phyloP scores from a whole-genome alignment of 2,888 invertebrate species.

The Sthenelais limicola region DNA sequence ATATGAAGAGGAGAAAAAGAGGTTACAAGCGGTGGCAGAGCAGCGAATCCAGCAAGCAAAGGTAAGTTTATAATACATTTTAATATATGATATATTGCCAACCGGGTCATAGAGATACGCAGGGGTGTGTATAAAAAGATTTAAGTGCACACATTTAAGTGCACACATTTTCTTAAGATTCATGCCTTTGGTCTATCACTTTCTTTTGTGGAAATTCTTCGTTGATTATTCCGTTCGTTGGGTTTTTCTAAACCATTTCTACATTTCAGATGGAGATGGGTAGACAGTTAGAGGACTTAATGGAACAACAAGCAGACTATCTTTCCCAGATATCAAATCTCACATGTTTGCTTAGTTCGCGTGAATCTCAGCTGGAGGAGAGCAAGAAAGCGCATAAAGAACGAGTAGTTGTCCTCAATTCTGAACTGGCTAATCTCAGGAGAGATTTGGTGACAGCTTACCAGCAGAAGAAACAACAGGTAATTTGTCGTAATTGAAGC shows the following conservation, averaged over 20 bases:
- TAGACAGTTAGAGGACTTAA: conserved; percentile 15
- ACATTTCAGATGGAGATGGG: conserved; percentile 6
- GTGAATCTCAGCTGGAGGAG: not conserved
- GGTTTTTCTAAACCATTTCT: too few relatives aligned
- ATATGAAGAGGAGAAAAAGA: not conserved
- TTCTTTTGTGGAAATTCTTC: too few relatives aligned
- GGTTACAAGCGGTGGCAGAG: not conserved
- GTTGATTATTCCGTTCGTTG: too few relatives aligned
- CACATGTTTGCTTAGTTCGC: not conserved
- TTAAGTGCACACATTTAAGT: too few relatives aligned
- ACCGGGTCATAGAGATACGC: too few relatives aligned
- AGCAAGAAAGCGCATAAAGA: not conserved
- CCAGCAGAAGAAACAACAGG: conserved; percentile 24
- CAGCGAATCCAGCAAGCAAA: conserved; percentile 3
- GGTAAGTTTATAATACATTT: too few relatives aligned
- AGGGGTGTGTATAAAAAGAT: too few relatives aligned
- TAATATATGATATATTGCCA: too few relatives aligned
- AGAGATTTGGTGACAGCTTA: conserved; percentile 22
- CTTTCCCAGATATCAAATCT: conserved; percentile 22
- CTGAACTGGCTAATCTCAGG: conserved; percentile 14
- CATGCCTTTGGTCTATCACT: too few relatives aligned
- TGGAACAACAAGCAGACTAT: conserved; percentile 16
- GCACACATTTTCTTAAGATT: too few relatives aligned
- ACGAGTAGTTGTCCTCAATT: not conserved
- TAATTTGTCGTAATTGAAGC: too few relatives aligned